Conservation (phyloP, 2,888 invertebrate species). For the Trissoscelio sp. region DNA sequence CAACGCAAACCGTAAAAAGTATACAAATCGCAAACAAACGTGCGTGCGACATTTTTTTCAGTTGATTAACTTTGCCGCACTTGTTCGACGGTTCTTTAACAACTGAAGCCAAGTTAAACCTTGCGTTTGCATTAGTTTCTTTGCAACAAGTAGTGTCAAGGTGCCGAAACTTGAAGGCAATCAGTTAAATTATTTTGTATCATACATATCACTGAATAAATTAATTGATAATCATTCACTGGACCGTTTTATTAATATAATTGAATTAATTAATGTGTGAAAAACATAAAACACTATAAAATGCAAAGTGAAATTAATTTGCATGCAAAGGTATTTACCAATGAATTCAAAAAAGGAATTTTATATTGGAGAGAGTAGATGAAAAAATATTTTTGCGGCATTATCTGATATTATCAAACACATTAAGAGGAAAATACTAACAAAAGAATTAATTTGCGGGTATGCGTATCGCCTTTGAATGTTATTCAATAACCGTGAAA, state of each 20-base stretch:
- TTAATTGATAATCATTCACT: neutral
- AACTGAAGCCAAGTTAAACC: conserved; percentile 66
- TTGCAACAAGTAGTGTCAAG: conserved; percentile 63
- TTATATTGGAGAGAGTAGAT: neutral
- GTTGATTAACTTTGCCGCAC: conserved; percentile 36
- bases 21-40: conserved; percentile 18
- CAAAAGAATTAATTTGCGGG: neutral
- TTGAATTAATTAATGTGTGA: too few relatives aligned
- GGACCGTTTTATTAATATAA: neutral
- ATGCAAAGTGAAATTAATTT: too few relatives aligned
- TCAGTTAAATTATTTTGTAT: neutral
- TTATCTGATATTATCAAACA: neutral
- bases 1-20: conserved; percentile 17
- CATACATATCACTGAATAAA: too few relatives aligned
- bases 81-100: conserved; percentile 54
- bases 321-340: neutral
- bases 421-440: neutral
- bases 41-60: conserved; percentile 54
- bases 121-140: conserved; percentile 63
- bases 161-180: conserved; percentile 46
- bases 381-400: neutral
- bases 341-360: neutral
- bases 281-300: too few relatives aligned
- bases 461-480: conserved; percentile 2
- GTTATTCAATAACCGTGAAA: conserved; percentile 33